Conservation (phyloP, 2,797 vertebrate species). For the Emys orbicularis region DNA sequence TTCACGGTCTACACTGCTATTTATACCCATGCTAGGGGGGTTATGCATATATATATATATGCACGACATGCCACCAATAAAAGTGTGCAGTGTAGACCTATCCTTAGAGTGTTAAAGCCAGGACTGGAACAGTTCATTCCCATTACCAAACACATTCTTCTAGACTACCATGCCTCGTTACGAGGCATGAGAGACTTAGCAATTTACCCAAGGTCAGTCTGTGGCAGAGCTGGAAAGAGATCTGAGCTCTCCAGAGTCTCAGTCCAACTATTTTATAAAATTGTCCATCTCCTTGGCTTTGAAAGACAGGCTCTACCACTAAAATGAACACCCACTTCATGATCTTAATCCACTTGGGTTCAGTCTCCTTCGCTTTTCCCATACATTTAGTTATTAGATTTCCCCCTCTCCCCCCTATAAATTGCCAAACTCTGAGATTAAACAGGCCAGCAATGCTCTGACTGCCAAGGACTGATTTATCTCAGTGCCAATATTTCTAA, state of each 20-base stretch:
- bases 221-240: neutral
- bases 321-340: neutral
- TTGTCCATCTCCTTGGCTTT: conserved; percentile 4
- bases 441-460: neutral
- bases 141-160: neutral
- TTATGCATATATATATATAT: too few species aligned
- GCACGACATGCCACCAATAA: neutral
- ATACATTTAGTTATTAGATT: neutral
- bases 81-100: neutral
- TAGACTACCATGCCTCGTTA: neutral
- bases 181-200: neutral
- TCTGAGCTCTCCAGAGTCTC: neutral
- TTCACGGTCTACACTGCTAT: neutral
- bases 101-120: neutral
- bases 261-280: conserved; percentile 34
- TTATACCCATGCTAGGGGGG: neutral
- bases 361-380: neutral
- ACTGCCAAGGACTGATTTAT: conserved; percentile 13
- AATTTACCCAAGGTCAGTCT: neutral
- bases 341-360: neutral
- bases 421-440: neutral
- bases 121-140: neutral
- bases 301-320: neutral
- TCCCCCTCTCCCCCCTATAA: neutral
- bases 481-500: neutral